Conservation (phyloP, 2,888 invertebrate species). For the Embidobia sp. region DNA sequence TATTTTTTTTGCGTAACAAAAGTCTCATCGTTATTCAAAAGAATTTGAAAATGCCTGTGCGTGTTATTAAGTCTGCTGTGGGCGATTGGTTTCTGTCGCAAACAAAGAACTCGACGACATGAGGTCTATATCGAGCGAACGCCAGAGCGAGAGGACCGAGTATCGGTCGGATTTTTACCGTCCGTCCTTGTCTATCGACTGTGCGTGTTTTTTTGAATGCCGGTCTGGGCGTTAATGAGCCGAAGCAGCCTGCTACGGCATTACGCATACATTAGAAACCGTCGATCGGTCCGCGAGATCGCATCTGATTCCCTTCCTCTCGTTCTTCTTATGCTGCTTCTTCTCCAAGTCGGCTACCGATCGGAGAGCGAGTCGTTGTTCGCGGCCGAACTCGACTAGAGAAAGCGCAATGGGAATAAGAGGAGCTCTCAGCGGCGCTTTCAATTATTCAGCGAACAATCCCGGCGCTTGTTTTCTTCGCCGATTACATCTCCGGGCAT, state of each 20-base stretch:
- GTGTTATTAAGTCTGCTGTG: slow-evolving; percentile 15
- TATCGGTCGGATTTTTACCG: slow-evolving; percentile 32
- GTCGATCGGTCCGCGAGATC: slow-evolving; percentile 77
- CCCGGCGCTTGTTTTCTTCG: slow-evolving; percentile 81
- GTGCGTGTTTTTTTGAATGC: slow-evolving; percentile 56
- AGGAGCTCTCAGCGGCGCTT: slow-evolving; percentile 81
- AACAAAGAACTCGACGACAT: slow-evolving; percentile 72
- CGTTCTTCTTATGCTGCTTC: slow-evolving; percentile 36
- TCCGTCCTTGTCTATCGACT: slow-evolving; percentile 29
- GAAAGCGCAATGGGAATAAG: slow-evolving; percentile 78
- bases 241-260: slow-evolving; percentile 74
- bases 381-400: slow-evolving; percentile 56
- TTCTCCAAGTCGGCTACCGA: slow-evolving; percentile 56
- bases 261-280: slow-evolving; percentile 80
- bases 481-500: slow-evolving; percentile 81
- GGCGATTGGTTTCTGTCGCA: slow-evolving; percentile 24
- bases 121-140: slow-evolving; percentile 75
- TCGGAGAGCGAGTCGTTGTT: slow-evolving; percentile 49
- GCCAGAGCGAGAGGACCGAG: slow-evolving; percentile 8
- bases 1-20: too few relatives aligned
- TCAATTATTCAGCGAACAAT: slow-evolving; percentile 82
- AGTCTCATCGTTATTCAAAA: too few relatives aligned
- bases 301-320: slow-evolving; percentile 69
- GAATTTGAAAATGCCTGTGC: too few relatives aligned
- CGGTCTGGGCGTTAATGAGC: slow-evolving; percentile 79